Evolutionary conservation across 2,888 invertebrate genomes (phyloP), one percentile per base, ranked within the genome.

Genomic region (Loripinus fragilis): DNA sequence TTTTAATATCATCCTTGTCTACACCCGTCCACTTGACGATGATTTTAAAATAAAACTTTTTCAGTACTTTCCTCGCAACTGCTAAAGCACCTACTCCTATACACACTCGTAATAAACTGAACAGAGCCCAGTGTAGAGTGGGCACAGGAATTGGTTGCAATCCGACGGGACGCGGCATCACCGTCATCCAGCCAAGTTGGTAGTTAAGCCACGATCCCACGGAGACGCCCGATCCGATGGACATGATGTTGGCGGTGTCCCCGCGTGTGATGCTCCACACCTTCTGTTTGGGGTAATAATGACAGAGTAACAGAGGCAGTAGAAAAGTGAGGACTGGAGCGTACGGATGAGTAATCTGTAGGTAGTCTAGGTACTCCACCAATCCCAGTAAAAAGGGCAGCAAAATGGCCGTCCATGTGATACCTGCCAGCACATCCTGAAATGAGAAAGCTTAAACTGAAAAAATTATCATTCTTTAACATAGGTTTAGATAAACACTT

Each of bases 251-350:
- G 0, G 97, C 96, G 0, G 98, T 98, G 94, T 98, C 98, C 33
- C 97, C 97, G 91, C 98, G 91, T 1, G 98, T 97, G 10, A 98
- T 97, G 71, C 97, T 98, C 97, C 98, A 98, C 90, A 96, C 96
- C 86, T 96, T 96, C 70, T 97, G 96, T 84, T 95, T 95, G 0
- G 98, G 98, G 93, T 97, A 97, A 92, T 95, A 96, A 55, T 96
- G 95, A 81, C 97, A 95, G 89, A 96, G 95, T 38, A 95, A 93
- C 69, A 97, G 96, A 48, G 95, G 92, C 0, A 95, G 93, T 12
- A 97, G 73, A 17, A 89, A 81, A 12, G 97, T 94, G 64, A 96
- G 89, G 42, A 95, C 86, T 7, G 97, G 96, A 5, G 96, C 95
- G 91, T 95, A 95, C 55, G 94, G 94, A 90, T 95, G 95, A 0